Base-by-base conservation (phyloP, 2,113 vertebrate genomes). In the Rhinoderma darwinii region DNA sequence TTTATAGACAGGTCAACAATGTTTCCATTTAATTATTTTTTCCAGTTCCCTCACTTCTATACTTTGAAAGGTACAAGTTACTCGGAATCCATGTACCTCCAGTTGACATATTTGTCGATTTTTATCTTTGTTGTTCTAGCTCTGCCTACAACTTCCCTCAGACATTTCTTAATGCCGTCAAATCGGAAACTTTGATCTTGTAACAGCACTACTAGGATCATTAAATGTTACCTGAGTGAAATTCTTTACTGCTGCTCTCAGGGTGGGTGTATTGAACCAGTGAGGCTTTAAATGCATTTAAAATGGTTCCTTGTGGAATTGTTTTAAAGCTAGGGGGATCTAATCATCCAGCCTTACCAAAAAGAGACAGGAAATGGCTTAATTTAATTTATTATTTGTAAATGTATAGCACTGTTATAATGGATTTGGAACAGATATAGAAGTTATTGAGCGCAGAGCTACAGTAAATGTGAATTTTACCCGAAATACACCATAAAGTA, bases 221-320 rank as follows among this genome's bases (percentile, higher is more conserved):
- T 76, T 85, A 85, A 85, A 85, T 85, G 84, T 85, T 85, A 85
- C 84, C 84, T 85, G 73, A 85, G 84, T 77, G 73, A 85, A 77
- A 77, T 77, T 85, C 84, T 85, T 85, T 63, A 85, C 73, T 85
- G 73, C 84, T 59, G 73, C 73, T 85, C 84, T 77, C 72, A 32
- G 51, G 73, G 84, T 85, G 54, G 72, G 72, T 75, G 51, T 84
- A 84, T 84, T 84, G 83, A 84, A 76, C 41, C 51, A 77, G 84
- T 77, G 51, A 85, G 73, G 84, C 84, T 47, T 84, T 75, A 85
- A 85, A 85, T 85, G 84, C 73, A 77, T 85, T 85, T 77, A 85
- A 66, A 77, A 85, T 63, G 51, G 74, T 47, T 85, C 84, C 84
- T 50, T 66, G 74, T 78, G 84, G 84, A 85, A 85, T 85, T 85